Evolutionary conservation across 2,888 invertebrate species (phyloP).

Genomic region (Rhopalosiphum nymphaeae): DNA sequence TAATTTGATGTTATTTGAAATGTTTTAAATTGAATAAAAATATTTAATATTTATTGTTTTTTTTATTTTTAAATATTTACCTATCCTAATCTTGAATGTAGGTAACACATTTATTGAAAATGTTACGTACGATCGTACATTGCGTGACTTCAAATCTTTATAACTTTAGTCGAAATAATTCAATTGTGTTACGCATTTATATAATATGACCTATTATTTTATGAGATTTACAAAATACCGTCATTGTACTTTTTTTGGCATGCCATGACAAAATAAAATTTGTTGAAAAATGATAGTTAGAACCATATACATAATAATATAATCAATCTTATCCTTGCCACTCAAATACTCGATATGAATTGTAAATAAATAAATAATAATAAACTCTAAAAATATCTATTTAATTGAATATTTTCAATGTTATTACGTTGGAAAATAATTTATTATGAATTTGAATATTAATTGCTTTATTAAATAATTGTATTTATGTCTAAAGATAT

Average conservation of each 20-base stretch:
- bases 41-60: background rate
- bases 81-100: conserved; percentile 12
- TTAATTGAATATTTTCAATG: background rate
- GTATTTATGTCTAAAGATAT: background rate
- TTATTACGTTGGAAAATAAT: background rate
- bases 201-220: conserved; percentile 33
- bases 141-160: conserved; percentile 44
- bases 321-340: background rate
- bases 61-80: conserved; percentile 19
- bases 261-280: conserved; percentile 2
- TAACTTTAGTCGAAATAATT: conserved; percentile 40
- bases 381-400: background rate
- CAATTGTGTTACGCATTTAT: conserved; percentile 3
- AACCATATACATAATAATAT: background rate
- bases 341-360: background rate
- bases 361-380: background rate
- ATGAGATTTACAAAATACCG: conserved; percentile 35
- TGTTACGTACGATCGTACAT: conserved; percentile 22
- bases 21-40: background rate
- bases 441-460: background rate
- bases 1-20: background rate
- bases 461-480: background rate
- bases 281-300: conserved; percentile 29
- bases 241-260: background rate
- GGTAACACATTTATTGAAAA: conserved; percentile 33